These are phyloP conservation scores for Cacoxenus indagator DNA, from an alignment of 2,888 invertebrate species.

Conservation along the genomic window DNA sequence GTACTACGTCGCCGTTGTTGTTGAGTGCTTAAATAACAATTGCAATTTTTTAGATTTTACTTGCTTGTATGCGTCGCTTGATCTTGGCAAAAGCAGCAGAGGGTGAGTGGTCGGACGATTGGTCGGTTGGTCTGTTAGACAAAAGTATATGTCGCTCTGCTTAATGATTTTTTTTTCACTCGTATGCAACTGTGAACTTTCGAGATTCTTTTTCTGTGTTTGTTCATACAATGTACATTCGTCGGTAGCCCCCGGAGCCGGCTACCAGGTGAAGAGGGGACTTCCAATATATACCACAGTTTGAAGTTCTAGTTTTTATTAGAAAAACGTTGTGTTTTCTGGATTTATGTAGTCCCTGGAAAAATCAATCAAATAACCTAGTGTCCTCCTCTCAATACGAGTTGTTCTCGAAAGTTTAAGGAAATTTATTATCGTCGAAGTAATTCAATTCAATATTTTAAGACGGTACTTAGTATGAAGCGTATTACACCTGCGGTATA, in stretches of 20 bases:
- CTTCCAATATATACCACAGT: too few relatives aligned
- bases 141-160: background rate
- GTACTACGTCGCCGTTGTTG: conserved; percentile 26
- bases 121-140: background rate
- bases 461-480: too few relatives aligned
- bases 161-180: background rate
- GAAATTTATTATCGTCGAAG: too few relatives aligned
- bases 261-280: too few relatives aligned
- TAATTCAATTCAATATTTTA: too few relatives aligned
- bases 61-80: conserved; percentile 35
- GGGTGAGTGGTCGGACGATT: background rate
- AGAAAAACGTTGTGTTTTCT: conserved; percentile 14
- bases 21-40: conserved; percentile 54
- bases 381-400: background rate
- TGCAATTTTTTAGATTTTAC: conserved; percentile 46
- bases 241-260: too few relatives aligned
- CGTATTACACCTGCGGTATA: too few relatives aligned
- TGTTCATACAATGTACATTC: too few relatives aligned
- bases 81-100: background rate
- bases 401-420: too few relatives aligned
- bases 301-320: too few relatives aligned
- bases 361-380: background rate
- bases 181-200: conserved; percentile 56
- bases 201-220: conserved; percentile 2
- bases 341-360: too few relatives aligned